Base-by-base conservation (phyloP, 2,888 invertebrate genomes). In the Tinea trinotella region DNA sequence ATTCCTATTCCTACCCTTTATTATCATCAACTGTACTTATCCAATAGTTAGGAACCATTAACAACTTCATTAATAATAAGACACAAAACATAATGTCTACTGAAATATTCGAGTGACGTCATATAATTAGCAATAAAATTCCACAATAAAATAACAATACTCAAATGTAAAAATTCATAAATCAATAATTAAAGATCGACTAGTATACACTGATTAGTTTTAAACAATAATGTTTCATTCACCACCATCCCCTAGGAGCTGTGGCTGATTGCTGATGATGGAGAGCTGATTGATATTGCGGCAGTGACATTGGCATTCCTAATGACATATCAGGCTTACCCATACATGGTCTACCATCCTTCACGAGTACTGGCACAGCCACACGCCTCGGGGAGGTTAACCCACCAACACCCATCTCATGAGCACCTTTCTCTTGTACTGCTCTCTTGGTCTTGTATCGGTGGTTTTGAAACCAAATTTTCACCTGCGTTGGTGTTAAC, bases 391-490 rank as follows among this genome's bases (percentile, higher is more conserved):
- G 97, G 0, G 97, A 96, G 44, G 93, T 92, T 64, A 92, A 70
- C 1, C 89, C 89, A n/a, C 88, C 89, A 0, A 89, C 89, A 54
- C 88, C 89, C 62, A 89, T 79, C 57, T 92, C 91, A 61, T 92
- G 90, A 60, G 90, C 77, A 13, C 94, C 93, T 76, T 97, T 95
- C 77, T 99, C 99, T 68, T 96, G 96, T 56, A 96, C 94, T 0
- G 98, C 96, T n/a, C 99, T 88, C 83, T 99, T 99, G 68, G 98
- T 97, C 88, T 99, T 99, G 87, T 99, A 99, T 69, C 97, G 92
- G 75, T 99, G 99, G 77, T 98, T 98, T 76, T 98, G 98, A 85
- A 99, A 99, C 99, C 99, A 99, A 66, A 99, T 99, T 83, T 98
- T 98, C 53, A 95, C 95, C 87, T 99, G 99, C 1, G 98, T 99